Evolutionary conservation across 2,888 invertebrate species (phyloP).

Genomic region (Microchrysa polita): DNA sequence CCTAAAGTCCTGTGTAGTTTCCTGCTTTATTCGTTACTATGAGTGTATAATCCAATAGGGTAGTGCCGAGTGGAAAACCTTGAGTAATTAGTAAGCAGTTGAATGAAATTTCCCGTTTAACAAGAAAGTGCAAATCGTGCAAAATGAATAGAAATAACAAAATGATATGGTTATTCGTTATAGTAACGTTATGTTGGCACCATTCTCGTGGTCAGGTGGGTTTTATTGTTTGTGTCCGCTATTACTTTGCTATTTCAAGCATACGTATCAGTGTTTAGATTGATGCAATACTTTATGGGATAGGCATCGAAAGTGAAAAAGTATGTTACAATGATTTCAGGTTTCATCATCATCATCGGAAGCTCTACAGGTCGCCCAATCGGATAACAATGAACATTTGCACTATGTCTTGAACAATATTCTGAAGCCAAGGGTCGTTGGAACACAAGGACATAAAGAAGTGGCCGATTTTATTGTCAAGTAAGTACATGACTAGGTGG

Average conservation of each 20-base stretch:
- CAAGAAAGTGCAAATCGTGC: slow-evolving; percentile 15
- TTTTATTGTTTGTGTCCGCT: slow-evolving; percentile 9
- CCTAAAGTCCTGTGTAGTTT: slow-evolving; percentile 6
- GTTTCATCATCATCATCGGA: slow-evolving; percentile 26
- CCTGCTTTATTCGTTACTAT: too few species aligned
- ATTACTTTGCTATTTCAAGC: neutral
- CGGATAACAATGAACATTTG: slow-evolving; percentile 52
- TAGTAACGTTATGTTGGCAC: neutral
- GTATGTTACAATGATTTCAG: slow-evolving; percentile 20
- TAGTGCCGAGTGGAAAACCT: neutral
- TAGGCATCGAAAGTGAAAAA: neutral
- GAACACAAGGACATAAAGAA: slow-evolving; percentile 52
- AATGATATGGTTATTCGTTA: slow-evolving; percentile 3
- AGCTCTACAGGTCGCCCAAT: slow-evolving; percentile 47
- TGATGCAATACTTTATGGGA: neutral
- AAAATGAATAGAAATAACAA: slow-evolving; percentile 20
- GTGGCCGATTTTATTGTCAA: slow-evolving; percentile 52
- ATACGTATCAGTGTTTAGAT: neutral
- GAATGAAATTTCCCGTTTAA: neutral
- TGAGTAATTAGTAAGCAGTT: neutral
- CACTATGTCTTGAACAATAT: slow-evolving; percentile 51
- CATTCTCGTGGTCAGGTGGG: slow-evolving; percentile 29
- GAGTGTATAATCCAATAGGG: neutral
- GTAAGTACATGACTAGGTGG: slow-evolving; percentile 46
- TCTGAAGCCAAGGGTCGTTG: slow-evolving; percentile 54